Base-by-base conservation (phyloP, 2,888 invertebrate genomes). In the Zygothrica quintamaculata region DNA sequence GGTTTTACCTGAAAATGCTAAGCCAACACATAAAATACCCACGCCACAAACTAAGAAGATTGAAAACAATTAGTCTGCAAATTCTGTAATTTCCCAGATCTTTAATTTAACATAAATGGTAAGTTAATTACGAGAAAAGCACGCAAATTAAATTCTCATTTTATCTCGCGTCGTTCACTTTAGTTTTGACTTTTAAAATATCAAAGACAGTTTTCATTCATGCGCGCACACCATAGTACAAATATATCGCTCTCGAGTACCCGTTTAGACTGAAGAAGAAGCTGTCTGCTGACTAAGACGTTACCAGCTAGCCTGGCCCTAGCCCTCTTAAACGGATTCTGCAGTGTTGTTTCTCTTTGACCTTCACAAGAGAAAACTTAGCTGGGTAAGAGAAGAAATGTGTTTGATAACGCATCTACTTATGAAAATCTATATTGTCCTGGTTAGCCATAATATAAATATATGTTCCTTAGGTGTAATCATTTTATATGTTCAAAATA, bases 1-100 rank as follows among this genome's bases (percentile, higher is more conserved):
- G 80, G 80, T 80, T 80, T 58, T 33, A 40, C 43, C 65, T 59
- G 62, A 81, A 81, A 81, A 87, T 65, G 67, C 72, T 64, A 36
- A 51, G 48, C 40, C 51, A 67, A 65, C 62, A 65, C 51, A 64
- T 48, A 53, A 74, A n/a, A 70, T 48, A 59, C 70, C 71, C 74
- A 62, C 64, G 68, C 68, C 66, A 58, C 68, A 26, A 66, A 68
- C 43, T 34, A 55, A 39, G 47, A 56, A 46, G 51, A 37, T 50
- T 39, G 34, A 60, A 76, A 74, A 62, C 26, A 76, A 71, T 74
- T 70, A 39, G 50, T 25, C 3, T 44, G 29, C 40, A 60, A n/a
- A n/a, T n/a, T n/a, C 13, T 77, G 65, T 43, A 18, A 29, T 50
- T 51, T 64, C 26, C 43, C 6, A 0, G 1, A 1, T 25, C 57